A percentile compares a stretch with the other conserved stretches of the same genome.
phyloP scores from a whole-genome alignment of 2,888 invertebrate species.

The Beris chalybata region DNA sequence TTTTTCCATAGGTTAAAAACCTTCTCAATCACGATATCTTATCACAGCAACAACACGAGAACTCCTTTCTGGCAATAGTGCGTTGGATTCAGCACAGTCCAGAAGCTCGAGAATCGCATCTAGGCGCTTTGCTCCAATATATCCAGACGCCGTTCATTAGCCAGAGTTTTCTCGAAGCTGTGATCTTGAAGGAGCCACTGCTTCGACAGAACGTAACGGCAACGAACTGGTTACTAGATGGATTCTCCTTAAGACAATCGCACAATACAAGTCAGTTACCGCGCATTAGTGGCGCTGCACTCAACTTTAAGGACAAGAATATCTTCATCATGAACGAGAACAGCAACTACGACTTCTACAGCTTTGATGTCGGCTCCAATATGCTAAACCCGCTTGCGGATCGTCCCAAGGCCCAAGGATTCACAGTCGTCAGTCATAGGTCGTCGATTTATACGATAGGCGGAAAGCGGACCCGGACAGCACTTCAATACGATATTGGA shows the following conservation, averaged over 20 bases:
- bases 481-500: neutral
- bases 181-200: conserved; percentile 9
- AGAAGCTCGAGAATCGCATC: neutral
- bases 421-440: neutral
- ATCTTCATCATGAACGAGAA: conserved; percentile 16
- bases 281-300: neutral
- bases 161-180: conserved; percentile 3
- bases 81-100: conserved; percentile 6
- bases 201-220: neutral
- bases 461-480: conserved; percentile 17
- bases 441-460: conserved; percentile 11
- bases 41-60: conserved; percentile 5
- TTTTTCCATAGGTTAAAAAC: neutral
- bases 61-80: neutral
- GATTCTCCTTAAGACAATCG: conserved; percentile 9
- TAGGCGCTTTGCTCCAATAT: neutral
- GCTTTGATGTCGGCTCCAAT: conserved; percentile 8
- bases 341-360: neutral
- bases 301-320: neutral
- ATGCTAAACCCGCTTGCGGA: neutral
- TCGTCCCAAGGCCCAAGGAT: conserved; percentile 16
- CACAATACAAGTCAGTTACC: neutral
- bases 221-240: conserved; percentile 14
- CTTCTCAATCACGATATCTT: neutral
- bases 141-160: neutral